A percentile compares a stretch with the other conserved stretches of the same genome.
These are phyloP conservation scores for Crambe crambe DNA, from an alignment of 37 sponge, comb jelly and placozoan genomes.

Conservation along the genomic window DNA sequence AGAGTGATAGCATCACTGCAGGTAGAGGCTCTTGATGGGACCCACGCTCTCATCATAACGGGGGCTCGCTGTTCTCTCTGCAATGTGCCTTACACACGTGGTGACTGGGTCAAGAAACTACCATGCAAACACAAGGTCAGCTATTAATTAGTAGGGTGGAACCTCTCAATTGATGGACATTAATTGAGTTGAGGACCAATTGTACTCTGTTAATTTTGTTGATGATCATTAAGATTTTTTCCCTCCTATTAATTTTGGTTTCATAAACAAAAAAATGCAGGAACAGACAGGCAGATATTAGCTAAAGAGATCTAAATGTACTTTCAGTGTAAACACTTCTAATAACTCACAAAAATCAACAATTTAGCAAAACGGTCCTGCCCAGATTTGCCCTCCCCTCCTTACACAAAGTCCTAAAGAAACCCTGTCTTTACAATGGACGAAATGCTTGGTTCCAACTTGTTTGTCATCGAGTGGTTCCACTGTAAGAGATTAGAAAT, in stretches of 20 bases:
- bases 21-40: slow-evolving; percentile 55
- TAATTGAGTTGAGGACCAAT: no score
- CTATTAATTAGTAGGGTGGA: no score
- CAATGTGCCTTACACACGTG: slow-evolving; percentile 22
- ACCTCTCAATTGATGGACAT: no score
- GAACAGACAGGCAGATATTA: no score
- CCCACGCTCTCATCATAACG: slow-evolving; percentile 39
- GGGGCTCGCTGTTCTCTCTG: slow-evolving; percentile 57
- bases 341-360: background rate
- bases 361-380: background rate
- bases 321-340: no score
- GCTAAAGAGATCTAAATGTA: no score
- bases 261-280: no score
- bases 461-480: background rate
- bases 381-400: no score
- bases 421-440: background rate
- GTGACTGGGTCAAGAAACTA: slow-evolving; percentile 77
- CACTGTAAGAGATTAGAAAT: no score
- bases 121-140: slow-evolving; percentile 84
- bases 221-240: no score
- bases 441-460: background rate
- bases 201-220: no score
- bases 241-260: no score
- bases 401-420: background rate
- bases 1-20: slow-evolving; percentile 41